Conservation (phyloP, 2,113 vertebrate species). For the Zosterops hypoxanthus region DNA sequence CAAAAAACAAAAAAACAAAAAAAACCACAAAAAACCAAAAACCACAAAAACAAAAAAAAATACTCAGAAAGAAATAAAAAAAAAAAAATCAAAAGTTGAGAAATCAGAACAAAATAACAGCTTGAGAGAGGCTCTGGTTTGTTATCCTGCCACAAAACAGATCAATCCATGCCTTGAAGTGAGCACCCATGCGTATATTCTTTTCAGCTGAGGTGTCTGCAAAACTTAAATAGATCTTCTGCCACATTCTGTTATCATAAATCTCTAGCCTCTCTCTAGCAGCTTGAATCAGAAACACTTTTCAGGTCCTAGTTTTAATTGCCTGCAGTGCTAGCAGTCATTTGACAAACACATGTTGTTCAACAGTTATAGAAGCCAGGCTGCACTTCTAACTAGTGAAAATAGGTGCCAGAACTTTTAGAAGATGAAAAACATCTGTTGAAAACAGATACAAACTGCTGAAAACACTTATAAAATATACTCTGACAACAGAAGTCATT, state of each 20-base stretch:
- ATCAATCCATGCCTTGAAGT: constrained; percentile 57
- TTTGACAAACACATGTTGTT: neutral
- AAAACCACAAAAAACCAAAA: too few species aligned
- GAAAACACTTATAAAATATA: neutral
- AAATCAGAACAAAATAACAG: constrained; percentile 23
- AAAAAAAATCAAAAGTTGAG: neutral
- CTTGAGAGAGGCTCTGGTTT: constrained; percentile 23
- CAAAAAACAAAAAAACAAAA: too few species aligned
- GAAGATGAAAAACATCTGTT: neutral
- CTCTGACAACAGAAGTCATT: neutral
- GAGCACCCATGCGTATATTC: constrained; percentile 25
- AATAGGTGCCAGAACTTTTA: neutral
- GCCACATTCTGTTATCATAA: neutral
- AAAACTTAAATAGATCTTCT: constrained; percentile 20
- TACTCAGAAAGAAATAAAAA: neutral
- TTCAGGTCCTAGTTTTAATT: neutral
- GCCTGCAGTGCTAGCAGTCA: neutral
- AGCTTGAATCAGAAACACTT: neutral
- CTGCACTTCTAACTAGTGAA: neutral
- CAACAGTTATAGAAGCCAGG: neutral
- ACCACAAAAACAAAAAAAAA: neutral
- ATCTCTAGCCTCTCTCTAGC: neutral
- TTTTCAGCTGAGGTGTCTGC: constrained; percentile 20
- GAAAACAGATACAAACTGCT: neutral
- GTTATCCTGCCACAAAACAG: constrained; percentile 4